Evolutionary conservation across 2,113 vertebrate genomes (phyloP), one percentile per base, ranked within the genome.

Genomic region (Climacteris rufus): DNA sequence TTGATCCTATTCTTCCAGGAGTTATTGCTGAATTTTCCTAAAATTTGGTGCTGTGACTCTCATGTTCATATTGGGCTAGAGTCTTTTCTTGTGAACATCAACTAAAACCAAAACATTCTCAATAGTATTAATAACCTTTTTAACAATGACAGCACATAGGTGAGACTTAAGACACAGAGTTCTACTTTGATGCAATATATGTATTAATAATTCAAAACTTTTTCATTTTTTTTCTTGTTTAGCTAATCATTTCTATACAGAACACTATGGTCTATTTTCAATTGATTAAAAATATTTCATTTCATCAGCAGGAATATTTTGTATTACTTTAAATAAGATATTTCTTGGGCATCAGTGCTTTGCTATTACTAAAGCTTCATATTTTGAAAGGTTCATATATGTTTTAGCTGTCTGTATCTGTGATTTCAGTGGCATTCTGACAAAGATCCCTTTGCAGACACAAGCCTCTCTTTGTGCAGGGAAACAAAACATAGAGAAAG

Each of bases 181-280:
- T 39, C 35, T 37, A 22, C 40, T 93, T 71, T 50, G n/a, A 71
- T n/a, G 40, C 24, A 49, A 64, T 27, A 14, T 70, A 39, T 27
- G 2, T 69, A 91, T 79, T 59, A 90, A 80, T 96, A 93, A 95
- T 95, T 93, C 59, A 95, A 42, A 93, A 33, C 12, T 70, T 54
- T 83, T 74, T n/a, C 1, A 3, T 65, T 93, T 90, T 87, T 37
- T 40, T 5, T 30, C 37, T 10, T 50, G 33, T 94, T 94, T 79
- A 66, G 78, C 63, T 85, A 83, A 74, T 77, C 16, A 25, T 40
- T 60, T 57, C 16, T 56, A 33, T 37, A 35, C 4, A 60, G 37
- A 94, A 74, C 25, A 65, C 30, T 57, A 16, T 47, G 20, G 33
- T 90, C 74, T 90, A 59, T 71, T 86, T 82, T 61, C 49, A 72